Evolutionary conservation across 2,797 vertebrate genomes (phyloP), one percentile per base, ranked within the genome.

Genomic region (Eupleurogrammus muticus): DNA sequence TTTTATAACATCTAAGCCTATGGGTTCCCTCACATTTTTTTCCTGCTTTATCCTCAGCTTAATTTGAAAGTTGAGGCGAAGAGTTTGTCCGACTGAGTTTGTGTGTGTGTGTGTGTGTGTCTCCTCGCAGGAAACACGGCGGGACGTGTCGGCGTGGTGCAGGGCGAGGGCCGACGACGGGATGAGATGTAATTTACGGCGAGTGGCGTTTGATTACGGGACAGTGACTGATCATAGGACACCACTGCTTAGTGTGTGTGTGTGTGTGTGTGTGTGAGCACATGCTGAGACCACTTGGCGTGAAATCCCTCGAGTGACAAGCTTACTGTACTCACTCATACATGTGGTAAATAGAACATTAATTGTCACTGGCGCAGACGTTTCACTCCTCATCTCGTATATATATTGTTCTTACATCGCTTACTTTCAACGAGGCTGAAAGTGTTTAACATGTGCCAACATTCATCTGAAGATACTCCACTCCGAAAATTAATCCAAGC

Each of bases 81-180:
- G 73, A 58, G 57, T 75, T 63, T 58, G 76, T 57, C 61, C 38
- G 68, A 63, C 78, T 28, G 63, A 64, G 57, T 84, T 70, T 84
- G 67, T 85, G 75, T 79, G n/a, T n/a, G n/a, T n/a, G n/a, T n/a
- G n/a, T n/a, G n/a, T 28, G 28, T 81, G 76, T 87, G 72, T 89
- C 56, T 81, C 78, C 73, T 83, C 44, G 17, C 88, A 90, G 90
- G 66, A 82, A 63, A 66, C 70, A 66, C 73, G 53, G 75, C 38
- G 51, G 78, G 80, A 85, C 60, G 23, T 52, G 74, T 62, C 40
- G 59, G 63, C 65, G 66, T 53, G 76, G 46, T 53, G 81, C 70
- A 55, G n/a, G n/a, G n/a, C n/a, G n/a, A 76, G 69, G 70, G 73
- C 75, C 40, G 67, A 85, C 70, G 57, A 55, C 2, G 23, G 82